Evolutionary conservation across 2,888 invertebrate species (phyloP), one percentile per base, ranked within the genome.

Genomic region (Microctonus hyperodae): DNA sequence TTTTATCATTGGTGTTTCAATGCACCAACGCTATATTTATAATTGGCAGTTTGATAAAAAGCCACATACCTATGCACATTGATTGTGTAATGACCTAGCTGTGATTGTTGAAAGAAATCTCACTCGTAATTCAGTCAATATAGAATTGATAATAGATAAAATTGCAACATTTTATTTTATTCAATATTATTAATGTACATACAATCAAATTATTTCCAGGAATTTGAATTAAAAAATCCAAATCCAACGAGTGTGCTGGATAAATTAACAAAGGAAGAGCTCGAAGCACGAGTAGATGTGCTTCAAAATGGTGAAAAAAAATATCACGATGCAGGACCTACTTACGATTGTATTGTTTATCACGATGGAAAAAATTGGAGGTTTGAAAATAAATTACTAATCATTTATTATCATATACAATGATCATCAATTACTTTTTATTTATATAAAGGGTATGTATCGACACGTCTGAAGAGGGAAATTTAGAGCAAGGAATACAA

Each of bases 281-380:
- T 95, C 16, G 96, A 97, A 77, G 90, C 92, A 11, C 90, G 91
- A 76, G 86, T 97, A 61, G 98, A 98, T 76, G 87, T 93, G 68
- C 86, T 98, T 67, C 92, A 90, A 74, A 87, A 86, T 69, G 87
- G 92, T 57, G 97, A 98, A 72, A 98, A 97, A 82, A 94, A 96
- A 80, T 96, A 91, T 83, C 86, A 85, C 64, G 97, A 98, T 80
- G 84, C 90, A 9, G 98, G 97, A 20, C 95, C 95, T 1, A 90
- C 94, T 5, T 96, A 93, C 82, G 99, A 99, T 84, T 96, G 97
- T 85, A 88, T 99, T 60, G 88, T 98, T 31, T 98, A 95, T 85
- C 89, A 96, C 79, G 96, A 98, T 85, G 97, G 97, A n/a, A 86
- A 87, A 25, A 89, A 92, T 33, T 98, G 97, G 97, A 90, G 91